Conservation (phyloP, 2,888 invertebrate species). For the Romanomermis culicivorax region DNA sequence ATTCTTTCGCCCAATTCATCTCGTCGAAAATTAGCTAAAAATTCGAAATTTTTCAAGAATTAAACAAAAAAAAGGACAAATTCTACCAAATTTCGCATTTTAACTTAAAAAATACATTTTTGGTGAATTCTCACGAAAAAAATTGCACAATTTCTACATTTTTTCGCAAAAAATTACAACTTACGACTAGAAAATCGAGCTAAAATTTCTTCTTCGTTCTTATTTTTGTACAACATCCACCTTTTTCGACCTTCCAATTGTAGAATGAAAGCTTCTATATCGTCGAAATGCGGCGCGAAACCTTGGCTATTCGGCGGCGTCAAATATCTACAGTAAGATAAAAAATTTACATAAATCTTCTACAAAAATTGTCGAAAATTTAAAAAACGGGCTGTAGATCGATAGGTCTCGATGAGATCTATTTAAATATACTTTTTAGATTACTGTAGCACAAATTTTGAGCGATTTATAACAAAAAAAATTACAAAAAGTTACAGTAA, state of each 20-base stretch:
- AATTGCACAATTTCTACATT: too few species aligned
- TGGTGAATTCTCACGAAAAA: background rate
- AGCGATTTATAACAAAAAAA: too few species aligned
- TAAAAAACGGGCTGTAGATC: background rate
- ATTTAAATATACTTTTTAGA: background rate
- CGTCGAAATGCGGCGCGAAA: constrained; percentile 95
- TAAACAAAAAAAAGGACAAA: too few species aligned
- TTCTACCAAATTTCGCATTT: too few species aligned
- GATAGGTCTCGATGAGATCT: too few species aligned
- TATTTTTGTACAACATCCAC: constrained; percentile 56
- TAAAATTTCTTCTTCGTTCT: constrained; percentile 47
- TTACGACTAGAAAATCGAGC: constrained; percentile 63
- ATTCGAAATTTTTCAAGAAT: background rate
- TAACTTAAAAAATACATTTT: constrained; percentile 8
- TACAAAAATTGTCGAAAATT: constrained; percentile 1
- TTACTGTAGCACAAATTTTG: too few species aligned
- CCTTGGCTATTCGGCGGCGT: constrained; percentile 90
- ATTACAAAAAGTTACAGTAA: too few species aligned
- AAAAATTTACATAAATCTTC: too few species aligned
- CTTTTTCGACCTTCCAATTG: constrained; percentile 86
- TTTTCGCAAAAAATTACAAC: too few species aligned
- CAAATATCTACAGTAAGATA: constrained; percentile 41
- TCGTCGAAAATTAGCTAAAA: constrained; percentile 31
- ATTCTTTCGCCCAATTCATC: constrained; percentile 43
- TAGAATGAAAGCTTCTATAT: constrained; percentile 89